phyloP scores from a whole-genome alignment of 2,113 vertebrate species.

The Prochilodus magdalenae region DNA sequence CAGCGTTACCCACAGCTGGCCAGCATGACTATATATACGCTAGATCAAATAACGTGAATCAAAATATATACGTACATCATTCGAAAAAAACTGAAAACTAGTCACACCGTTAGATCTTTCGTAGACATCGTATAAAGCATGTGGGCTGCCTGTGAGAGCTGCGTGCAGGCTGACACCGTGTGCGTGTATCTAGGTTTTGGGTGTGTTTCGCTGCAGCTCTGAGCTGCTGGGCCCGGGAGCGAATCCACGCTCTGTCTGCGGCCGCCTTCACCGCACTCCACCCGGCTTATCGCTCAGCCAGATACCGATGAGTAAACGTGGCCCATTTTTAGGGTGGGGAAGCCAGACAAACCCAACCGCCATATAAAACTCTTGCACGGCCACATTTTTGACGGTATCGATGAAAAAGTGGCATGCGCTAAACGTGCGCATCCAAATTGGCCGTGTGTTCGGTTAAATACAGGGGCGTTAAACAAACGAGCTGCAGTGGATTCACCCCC shows the following conservation, averaged over 20 bases:
- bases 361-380: background rate
- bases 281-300: background rate
- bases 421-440: background rate
- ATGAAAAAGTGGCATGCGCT: background rate
- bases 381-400: background rate
- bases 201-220: slow-evolving; percentile 55
- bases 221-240: slow-evolving; percentile 32
- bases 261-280: background rate
- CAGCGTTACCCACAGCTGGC: background rate
- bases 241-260: background rate
- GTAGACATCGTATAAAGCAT: background rate
- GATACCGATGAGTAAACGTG: slow-evolving; percentile 34
- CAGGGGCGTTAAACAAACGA: background rate
- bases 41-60: background rate
- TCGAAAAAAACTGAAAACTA: background rate
- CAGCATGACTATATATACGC: background rate
- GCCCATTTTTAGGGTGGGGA: slow-evolving; percentile 38
- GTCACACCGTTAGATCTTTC: background rate
- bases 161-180: background rate
- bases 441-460: background rate
- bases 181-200: slow-evolving; percentile 43
- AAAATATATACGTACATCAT: background rate
- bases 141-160: background rate
- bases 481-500: background rate
- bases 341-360: background rate